These are phyloP conservation scores for Drosophila nikananu DNA, from an alignment of 1,140 invertebrate genomes.

Conservation along the genomic window DNA sequence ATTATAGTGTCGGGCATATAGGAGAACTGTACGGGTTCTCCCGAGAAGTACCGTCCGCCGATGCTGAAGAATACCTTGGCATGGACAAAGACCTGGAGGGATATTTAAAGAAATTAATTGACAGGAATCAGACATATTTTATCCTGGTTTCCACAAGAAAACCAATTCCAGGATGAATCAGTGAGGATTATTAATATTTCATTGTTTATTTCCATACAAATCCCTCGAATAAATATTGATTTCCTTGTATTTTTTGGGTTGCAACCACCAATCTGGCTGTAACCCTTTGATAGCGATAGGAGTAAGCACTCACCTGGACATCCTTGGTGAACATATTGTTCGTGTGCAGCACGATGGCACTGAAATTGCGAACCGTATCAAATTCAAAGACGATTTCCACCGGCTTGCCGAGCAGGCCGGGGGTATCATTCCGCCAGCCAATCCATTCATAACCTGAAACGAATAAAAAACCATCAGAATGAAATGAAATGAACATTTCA, in stretches of 20 bases:
- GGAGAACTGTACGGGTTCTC: slow-evolving; percentile 87
- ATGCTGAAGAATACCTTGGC: slow-evolving; percentile 91
- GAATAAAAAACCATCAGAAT: slow-evolving; percentile 53
- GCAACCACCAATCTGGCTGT: background rate
- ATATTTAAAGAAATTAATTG: background rate
- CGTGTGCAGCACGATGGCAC: slow-evolving; percentile 90
- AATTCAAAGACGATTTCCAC: slow-evolving; percentile 94
- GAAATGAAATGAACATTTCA: slow-evolving; percentile 50
- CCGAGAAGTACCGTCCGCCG: slow-evolving; percentile 90
- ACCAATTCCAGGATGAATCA: background rate
- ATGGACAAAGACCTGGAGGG: slow-evolving; percentile 88
- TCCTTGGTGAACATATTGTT: slow-evolving; percentile 90
- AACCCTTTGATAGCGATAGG: background rate
- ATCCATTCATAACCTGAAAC: slow-evolving; percentile 93
- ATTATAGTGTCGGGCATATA: slow-evolving; percentile 93
- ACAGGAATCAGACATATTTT: background rate
- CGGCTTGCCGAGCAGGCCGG: slow-evolving; percentile 86
- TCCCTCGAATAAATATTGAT: slow-evolving; percentile 5
- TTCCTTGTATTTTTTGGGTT: background rate
- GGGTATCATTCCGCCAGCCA: slow-evolving; percentile 92
- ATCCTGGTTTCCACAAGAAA: background rate
- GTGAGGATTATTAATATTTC: background rate
- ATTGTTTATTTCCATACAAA: slow-evolving; percentile 7
- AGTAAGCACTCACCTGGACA: slow-evolving; percentile 87
- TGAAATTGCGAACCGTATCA: slow-evolving; percentile 91